Percentiles rank a stretch among this genome's conserved stretches.
Conservation (phyloP, 2,888 invertebrate species). For the Campopleginae sp. region DNA sequence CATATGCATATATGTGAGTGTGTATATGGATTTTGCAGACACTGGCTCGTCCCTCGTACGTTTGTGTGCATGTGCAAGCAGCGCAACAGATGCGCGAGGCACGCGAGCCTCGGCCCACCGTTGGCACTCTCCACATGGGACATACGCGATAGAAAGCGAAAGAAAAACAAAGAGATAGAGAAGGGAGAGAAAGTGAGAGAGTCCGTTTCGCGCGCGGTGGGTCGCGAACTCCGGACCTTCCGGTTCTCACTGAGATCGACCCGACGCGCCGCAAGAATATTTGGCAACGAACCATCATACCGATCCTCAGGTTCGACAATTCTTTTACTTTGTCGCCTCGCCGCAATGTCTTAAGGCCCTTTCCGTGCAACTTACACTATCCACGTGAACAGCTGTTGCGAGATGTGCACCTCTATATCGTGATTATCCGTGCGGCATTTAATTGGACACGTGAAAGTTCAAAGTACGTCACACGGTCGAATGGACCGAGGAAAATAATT, state of each 20-base stretch:
- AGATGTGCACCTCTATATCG: constrained; percentile 12
- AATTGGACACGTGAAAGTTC: neutral
- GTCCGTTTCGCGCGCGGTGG: constrained; percentile 71
- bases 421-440: neutral
- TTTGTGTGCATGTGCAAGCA: constrained; percentile 70
- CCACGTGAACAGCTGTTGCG: constrained; percentile 12
- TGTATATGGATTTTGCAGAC: constrained; percentile 5
- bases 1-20: neutral
- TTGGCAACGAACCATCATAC: constrained; percentile 73
- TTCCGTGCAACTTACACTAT: constrained; percentile 28
- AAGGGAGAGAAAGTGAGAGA: constrained; percentile 47
- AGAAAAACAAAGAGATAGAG: constrained; percentile 61
- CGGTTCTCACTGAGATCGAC: constrained; percentile 69
- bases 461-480: neutral
- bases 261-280: constrained; percentile 74
- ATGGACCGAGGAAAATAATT: neutral
- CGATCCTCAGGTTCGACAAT: constrained; percentile 28
- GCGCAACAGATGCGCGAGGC: constrained; percentile 83
- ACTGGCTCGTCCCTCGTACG: constrained; percentile 35
- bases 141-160: constrained; percentile 35
- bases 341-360: constrained; percentile 3
- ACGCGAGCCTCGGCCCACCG: constrained; percentile 78
- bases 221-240: constrained; percentile 81
- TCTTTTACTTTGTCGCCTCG: constrained; percentile 13
- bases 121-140: constrained; percentile 73